Evolutionary conservation across 2,797 vertebrate species (phyloP), one percentile per base, ranked within the genome.

Genomic region (Meda fulgida): DNA sequence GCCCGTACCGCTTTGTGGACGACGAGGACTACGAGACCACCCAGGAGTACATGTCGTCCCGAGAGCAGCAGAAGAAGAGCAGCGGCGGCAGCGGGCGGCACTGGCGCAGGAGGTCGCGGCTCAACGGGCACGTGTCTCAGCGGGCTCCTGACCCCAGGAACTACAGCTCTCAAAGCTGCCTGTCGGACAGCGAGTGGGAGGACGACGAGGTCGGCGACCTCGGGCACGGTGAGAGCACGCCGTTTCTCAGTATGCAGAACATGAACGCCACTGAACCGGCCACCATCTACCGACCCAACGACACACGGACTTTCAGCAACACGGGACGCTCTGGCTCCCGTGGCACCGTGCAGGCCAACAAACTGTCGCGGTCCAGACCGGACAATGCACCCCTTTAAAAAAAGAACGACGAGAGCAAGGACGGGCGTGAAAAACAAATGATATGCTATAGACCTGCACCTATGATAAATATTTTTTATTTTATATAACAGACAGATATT

Each of bases 401-500:
- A 80, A 69, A 87, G 89, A 76, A n/a, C 1, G 55, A 71, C 18
- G 34, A 63, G 60, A 67, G 43, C 78, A 75, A 82, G 76, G 79
- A 88, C 26, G 76, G 84, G 88, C 89, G 86, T 34, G 71, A 77
- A 58, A 89, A 85, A 85, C 78, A 91, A 92, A 88, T 77, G 84
- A 90, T 95, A 95, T 95, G 94, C 94, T 95, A 95, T 94, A 95
- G 95, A 96, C 93, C 94, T 92, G 94, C 95, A 96, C 94, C 95
- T 95, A 95, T 95, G 94, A 96, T 93, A 96, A 96, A 96, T 97
- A 98, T 98, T 98, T 98, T 88, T 99, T 99, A 98, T 99, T 99
- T 99, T 99, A 96, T 99, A 99, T 97, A 97, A 98, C 96, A 98
- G 95, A 96, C 95, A 96, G 95, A 95, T 97, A 97, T 97, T 97